Evolutionary conservation across 2,113 vertebrate genomes (phyloP), one percentile per base, ranked within the genome.

Genomic region (Trichomycterus rosablanca): DNA sequence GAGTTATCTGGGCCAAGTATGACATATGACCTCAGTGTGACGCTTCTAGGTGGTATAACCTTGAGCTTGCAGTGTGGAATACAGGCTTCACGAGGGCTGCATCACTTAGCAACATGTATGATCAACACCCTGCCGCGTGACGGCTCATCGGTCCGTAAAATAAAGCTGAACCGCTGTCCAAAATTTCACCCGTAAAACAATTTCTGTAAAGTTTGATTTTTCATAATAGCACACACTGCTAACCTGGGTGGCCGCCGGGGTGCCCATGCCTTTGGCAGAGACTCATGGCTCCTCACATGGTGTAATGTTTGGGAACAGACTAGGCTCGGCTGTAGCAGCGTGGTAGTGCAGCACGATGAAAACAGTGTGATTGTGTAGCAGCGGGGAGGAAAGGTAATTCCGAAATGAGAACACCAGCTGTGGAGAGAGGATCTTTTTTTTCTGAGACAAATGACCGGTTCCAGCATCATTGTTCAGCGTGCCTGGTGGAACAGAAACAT

Each of bases 381-480:
- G 16, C 28, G 3, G 46, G 53, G 40, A 61, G 20, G 28, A 62
- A 66, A 59, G 69, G 72, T 65, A 67, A 55, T 66, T 70, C 53
- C 50, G 54, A 58, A 69, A 70, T 34, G 52, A 67, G 63, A 37
- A n/a, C 26, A 14, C 53, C 60, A 16, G 67, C 67, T 54, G 63
- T 32, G 53, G 20, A 43, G 19, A 62, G 44, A 22, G 43, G 32
- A 32, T 53, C 11, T 40, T n/a, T 40, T 40, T n/a, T 40, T 70
- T 23, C 28, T 8, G 49, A 57, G 53, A 69, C 58, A 61, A 69
- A 73, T n/a, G 63, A 63, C 67, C 59, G n/a, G 30, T 57, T 56
- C 34, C 19, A 39, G 45, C 35, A 53, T 57, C 58, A 69, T 72
- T 24, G 48, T 52, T 63, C 26, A 16, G 50, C 40, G 48, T 24